Evolutionary conservation across 2,888 invertebrate species (phyloP).

Genomic region (Acleris laterana): DNA sequence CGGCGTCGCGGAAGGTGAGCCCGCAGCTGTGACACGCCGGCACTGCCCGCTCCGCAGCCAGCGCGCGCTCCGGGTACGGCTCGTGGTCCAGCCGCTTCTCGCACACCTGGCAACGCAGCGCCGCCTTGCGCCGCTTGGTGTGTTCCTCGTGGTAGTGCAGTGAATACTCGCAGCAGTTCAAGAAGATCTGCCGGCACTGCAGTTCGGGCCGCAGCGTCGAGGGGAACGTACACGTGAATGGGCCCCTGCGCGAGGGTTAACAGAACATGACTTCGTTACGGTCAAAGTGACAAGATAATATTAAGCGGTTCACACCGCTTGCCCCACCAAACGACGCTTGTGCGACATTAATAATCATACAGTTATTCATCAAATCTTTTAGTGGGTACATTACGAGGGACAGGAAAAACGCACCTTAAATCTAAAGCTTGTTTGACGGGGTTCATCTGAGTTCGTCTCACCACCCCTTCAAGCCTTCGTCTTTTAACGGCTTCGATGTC

Average conservation of each 20-base stretch:
- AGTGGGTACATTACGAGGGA: constrained; percentile 6
- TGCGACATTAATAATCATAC: constrained; percentile 1
- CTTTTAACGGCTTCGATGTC: constrained; percentile 51
- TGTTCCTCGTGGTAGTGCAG: constrained; percentile 77
- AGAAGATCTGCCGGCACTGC: constrained; percentile 75
- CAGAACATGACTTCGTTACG: background rate
- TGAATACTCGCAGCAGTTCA: constrained; percentile 79
- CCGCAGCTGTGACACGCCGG: constrained; percentile 64
- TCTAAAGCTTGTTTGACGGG: constrained; percentile 64
- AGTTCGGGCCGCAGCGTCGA: constrained; percentile 64
- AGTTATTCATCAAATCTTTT: constrained; percentile 8
- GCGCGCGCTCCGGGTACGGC: constrained; percentile 46
- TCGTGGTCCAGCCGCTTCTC: constrained; percentile 74
- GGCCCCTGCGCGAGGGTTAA: constrained; percentile 59
- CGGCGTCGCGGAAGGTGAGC: constrained; percentile 61
- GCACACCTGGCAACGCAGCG: constrained; percentile 78
- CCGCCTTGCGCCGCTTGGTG: constrained; percentile 76
- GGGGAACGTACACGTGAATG: constrained; percentile 75
- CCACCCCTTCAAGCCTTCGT: constrained; percentile 53
- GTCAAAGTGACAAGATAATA: constrained; percentile 1
- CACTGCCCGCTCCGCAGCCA: constrained; percentile 49
- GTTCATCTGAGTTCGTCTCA: constrained; percentile 55
- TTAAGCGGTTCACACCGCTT: background rate
- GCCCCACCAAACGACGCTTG: constrained; percentile 1
- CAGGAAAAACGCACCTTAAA: constrained; percentile 56